Conservation (phyloP, 1,140 invertebrate species). For the Sarcophaga bullata region DNA sequence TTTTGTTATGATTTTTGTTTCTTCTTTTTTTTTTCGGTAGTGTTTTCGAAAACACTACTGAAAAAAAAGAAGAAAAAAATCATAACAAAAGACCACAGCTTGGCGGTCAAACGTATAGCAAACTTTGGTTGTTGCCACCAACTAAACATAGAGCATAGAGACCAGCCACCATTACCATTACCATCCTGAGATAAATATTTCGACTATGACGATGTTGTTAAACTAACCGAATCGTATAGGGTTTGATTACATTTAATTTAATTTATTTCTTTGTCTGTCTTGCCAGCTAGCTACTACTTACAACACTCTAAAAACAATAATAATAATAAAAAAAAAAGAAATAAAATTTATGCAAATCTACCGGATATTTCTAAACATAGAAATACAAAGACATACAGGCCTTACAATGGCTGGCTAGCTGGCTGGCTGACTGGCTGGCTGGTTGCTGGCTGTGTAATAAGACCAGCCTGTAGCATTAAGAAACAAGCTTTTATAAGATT, state of each 20-base stretch:
- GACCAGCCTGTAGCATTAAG: neutral
- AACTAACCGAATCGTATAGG: slow-evolving; percentile 2
- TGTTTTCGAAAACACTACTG: no score
- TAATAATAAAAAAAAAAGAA: neutral
- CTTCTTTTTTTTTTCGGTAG: no score
- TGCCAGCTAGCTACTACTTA: neutral
- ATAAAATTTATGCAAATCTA: neutral
- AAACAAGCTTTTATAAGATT: slow-evolving; percentile 28
- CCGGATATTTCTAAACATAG: slow-evolving; percentile 9
- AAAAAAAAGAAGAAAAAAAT: no score
- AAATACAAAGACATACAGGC: no score
- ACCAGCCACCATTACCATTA: no score
- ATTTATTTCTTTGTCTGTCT: neutral
- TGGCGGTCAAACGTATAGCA: no score
- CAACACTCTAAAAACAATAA: neutral
- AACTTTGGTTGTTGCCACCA: no score
- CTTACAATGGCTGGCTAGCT: neutral
- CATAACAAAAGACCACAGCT: no score
- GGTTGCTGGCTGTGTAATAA: no score
- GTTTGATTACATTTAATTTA: slow-evolving; percentile 10
- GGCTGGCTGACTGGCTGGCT: no score
- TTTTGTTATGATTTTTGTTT: no score
- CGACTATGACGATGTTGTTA: neutral
- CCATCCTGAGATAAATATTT: neutral
- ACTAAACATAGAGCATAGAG: no score